Evolutionary conservation across 1,140 invertebrate species (phyloP).

Genomic region (Bombus affinis): DNA sequence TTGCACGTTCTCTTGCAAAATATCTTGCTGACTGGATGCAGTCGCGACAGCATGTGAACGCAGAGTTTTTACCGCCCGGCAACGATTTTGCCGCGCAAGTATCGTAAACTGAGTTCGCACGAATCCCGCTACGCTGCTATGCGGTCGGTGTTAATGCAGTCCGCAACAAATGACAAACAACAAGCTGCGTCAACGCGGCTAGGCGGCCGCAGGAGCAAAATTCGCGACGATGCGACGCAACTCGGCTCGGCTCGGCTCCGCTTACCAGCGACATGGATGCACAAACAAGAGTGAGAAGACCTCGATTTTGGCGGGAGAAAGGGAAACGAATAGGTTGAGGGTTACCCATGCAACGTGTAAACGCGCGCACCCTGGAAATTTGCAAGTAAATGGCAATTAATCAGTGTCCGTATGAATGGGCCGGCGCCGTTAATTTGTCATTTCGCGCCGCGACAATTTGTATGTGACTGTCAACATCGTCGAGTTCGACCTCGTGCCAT

Average conservation of each 20-base stretch:
- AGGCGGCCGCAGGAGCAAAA: conserved; percentile 21
- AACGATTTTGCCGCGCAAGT: background rate
- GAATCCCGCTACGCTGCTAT: conserved; percentile 9
- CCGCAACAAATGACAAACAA: conserved; percentile 73
- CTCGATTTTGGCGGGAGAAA: conserved; percentile 4
- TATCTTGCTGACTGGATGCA: background rate
- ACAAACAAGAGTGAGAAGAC: conserved; percentile 16
- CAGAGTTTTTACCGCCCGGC: too few species aligned
- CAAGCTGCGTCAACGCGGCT: conserved; percentile 62
- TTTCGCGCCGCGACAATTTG: conserved; percentile 76
- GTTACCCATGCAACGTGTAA: conserved; percentile 69
- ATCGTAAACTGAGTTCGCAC: background rate
- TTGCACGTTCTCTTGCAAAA: too few species aligned
- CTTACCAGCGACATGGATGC: background rate
- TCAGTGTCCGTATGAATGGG: conserved; percentile 78
- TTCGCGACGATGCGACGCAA: conserved; percentile 32
- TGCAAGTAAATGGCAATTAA: conserved; percentile 82
- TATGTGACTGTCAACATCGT: conserved; percentile 67
- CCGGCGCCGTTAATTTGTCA: conserved; percentile 76
- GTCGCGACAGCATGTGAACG: background rate
- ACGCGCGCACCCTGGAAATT: conserved; percentile 75
- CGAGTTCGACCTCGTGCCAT: conserved; percentile 46
- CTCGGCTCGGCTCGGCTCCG: background rate
- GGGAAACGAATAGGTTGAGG: background rate
- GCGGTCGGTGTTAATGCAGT: conserved; percentile 61